A percentile compares a stretch with the other conserved stretches of the same genome.
These are phyloP conservation scores for Columba janthina DNA, from an alignment of 2,113 vertebrate species.

Conservation along the genomic window DNA sequence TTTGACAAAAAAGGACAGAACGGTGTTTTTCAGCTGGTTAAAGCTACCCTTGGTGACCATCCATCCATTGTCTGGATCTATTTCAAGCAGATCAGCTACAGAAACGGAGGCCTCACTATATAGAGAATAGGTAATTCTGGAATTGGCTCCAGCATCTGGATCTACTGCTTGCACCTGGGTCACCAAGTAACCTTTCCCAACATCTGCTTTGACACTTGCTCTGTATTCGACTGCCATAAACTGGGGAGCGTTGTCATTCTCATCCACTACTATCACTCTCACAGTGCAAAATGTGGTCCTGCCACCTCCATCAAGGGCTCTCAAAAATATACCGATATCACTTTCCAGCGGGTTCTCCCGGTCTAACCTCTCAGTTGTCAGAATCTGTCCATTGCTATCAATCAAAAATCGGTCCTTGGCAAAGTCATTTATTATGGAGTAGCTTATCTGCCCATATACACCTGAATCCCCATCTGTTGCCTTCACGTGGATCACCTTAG, in stretches of 20 bases:
- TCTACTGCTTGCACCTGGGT: slow-evolving; percentile 93
- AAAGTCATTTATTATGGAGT: slow-evolving; percentile 89
- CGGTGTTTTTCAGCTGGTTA: slow-evolving; percentile 86
- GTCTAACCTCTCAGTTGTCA: slow-evolving; percentile 88
- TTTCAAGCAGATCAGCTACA: slow-evolving; percentile 90
- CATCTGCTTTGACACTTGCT: slow-evolving; percentile 90
- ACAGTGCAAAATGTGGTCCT: slow-evolving; percentile 86
- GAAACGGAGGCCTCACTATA: slow-evolving; percentile 91
- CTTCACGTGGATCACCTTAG: slow-evolving; percentile 86
- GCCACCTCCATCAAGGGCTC: slow-evolving; percentile 89
- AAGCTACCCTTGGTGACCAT: slow-evolving; percentile 95
- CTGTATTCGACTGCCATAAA: slow-evolving; percentile 88
- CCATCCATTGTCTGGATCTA: slow-evolving; percentile 97
- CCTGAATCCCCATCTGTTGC: slow-evolving; percentile 92
- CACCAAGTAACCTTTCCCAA: slow-evolving; percentile 87
- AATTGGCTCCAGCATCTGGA: slow-evolving; percentile 88
- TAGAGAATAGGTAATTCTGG: slow-evolving; percentile 91
- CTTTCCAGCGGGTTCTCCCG: slow-evolving; percentile 85
- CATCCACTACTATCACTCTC: slow-evolving; percentile 88
- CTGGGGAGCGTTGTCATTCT: slow-evolving; percentile 91
- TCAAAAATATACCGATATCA: slow-evolving; percentile 83
- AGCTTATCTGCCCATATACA: slow-evolving; percentile 83
- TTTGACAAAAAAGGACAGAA: slow-evolving; percentile 96
- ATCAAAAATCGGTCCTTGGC: slow-evolving; percentile 90
- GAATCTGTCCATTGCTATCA: slow-evolving; percentile 87